phyloP scores from a whole-genome alignment of 2,888 invertebrate species.

The Habrosyne pyritoides region DNA sequence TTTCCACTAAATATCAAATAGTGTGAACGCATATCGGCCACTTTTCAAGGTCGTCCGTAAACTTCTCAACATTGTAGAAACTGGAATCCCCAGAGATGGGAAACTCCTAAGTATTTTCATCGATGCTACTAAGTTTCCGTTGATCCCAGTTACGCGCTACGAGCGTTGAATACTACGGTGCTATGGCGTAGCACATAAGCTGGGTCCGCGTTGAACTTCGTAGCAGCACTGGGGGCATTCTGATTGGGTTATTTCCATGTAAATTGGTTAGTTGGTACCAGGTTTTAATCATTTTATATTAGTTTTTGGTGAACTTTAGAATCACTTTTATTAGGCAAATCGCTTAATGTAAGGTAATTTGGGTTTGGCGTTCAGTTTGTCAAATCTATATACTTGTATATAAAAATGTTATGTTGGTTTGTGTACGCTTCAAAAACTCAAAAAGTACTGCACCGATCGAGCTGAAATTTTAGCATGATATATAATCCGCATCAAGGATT shows the following conservation, averaged over 20 bases:
- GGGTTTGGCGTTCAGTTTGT: too few relatives aligned
- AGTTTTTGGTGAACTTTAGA: not conserved
- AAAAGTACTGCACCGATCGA: too few relatives aligned
- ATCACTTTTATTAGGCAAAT: too few relatives aligned
- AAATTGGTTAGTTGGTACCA: not conserved
- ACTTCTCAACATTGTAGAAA: not conserved
- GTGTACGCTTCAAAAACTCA: too few relatives aligned
- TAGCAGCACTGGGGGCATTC: not conserved
- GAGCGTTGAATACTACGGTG: not conserved
- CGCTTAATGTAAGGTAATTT: too few relatives aligned
- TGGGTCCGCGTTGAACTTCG: conserved; percentile 2
- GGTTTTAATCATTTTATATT: not conserved
- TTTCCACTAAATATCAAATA: not conserved
- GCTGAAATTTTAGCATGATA: too few relatives aligned
- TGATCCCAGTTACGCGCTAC: conserved; percentile 1
- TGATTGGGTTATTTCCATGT: not conserved
- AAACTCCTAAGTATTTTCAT: not conserved
- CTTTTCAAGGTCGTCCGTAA: not conserved
- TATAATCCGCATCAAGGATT: too few relatives aligned
- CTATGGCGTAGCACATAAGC: conserved; percentile 4
- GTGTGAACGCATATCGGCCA: not conserved
- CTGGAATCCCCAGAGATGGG: not conserved
- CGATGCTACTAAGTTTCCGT: not conserved
- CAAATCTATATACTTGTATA: too few relatives aligned
- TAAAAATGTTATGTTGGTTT: too few relatives aligned